These are phyloP conservation scores for Sinocyclocheilus grahami DNA, from an alignment of 2,113 vertebrate genomes.

Conservation along the genomic window DNA sequence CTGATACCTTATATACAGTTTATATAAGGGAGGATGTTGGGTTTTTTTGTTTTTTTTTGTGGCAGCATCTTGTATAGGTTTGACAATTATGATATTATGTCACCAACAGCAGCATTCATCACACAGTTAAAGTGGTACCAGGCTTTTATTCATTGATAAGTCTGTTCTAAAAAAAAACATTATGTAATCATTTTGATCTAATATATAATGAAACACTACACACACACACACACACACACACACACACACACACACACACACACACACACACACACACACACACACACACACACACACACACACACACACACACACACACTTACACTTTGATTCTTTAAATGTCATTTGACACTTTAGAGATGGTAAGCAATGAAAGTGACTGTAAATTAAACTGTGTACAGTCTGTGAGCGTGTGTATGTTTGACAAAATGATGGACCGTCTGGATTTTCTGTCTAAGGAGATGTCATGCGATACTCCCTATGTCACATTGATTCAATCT, in stretches of 20 bases:
- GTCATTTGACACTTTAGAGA: neutral
- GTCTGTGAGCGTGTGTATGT: neutral
- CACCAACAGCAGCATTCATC: too few species aligned
- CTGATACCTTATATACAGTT: neutral
- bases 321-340: neutral
- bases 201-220: neutral
- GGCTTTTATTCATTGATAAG: neutral
- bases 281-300: too few species aligned
- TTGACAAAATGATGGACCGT: neutral
- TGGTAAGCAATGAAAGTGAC: conserved; percentile 23
- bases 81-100: neutral
- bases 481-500: conserved; percentile 40
- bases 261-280: too few species aligned
- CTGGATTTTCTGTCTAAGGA: neutral
- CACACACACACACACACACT: too few species aligned
- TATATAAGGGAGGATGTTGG: neutral
- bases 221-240: too few species aligned
- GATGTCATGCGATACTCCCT: neutral
- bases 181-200: neutral
- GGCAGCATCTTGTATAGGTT: too few species aligned
- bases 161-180: neutral
- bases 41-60: too few species aligned
- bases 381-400: neutral
- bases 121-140: neutral
- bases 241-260: too few species aligned